Percentiles rank a stretch among this genome's conserved stretches.
Conservation (phyloP, 1,140 invertebrate genomes). For the Propsilocerus akamusi region DNA sequence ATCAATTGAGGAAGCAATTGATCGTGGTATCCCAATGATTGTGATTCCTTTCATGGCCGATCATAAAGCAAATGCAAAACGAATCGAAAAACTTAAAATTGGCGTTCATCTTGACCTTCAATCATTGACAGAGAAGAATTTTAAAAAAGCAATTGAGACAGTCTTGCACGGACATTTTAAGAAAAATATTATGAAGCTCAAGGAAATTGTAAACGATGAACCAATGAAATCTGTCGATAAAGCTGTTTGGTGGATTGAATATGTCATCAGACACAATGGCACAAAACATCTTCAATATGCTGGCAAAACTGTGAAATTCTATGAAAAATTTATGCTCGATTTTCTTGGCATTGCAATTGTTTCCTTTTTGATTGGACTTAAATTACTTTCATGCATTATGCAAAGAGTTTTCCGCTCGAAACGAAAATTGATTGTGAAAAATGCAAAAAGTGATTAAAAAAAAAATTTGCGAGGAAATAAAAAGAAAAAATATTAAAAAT, state of each 20-base stretch:
- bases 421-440: too few relatives aligned
- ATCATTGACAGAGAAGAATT: neutral
- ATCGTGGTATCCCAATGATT: constrained; percentile 1
- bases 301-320: neutral
- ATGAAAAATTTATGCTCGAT: neutral
- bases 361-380: too few relatives aligned
- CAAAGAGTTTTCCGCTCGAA: too few relatives aligned
- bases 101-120: neutral
- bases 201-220: neutral
- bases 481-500: too few relatives aligned
- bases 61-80: neutral
- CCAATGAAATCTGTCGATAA: constrained; percentile 6
- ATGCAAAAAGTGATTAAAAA: too few relatives aligned
- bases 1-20: constrained; percentile 10
- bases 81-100: neutral
- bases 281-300: neutral
- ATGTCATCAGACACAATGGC: constrained; percentile 5
- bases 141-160: neutral
- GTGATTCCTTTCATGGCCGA: neutral
- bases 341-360: neutral
- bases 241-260: constrained; percentile 17
- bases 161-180: neutral
- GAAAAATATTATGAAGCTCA: neutral
- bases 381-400: too few relatives aligned
- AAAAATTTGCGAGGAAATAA: too few relatives aligned